Evolutionary conservation across 1,140 invertebrate genomes (phyloP), one percentile per base, ranked within the genome.

Genomic region (Drosophila pandora): DNA sequence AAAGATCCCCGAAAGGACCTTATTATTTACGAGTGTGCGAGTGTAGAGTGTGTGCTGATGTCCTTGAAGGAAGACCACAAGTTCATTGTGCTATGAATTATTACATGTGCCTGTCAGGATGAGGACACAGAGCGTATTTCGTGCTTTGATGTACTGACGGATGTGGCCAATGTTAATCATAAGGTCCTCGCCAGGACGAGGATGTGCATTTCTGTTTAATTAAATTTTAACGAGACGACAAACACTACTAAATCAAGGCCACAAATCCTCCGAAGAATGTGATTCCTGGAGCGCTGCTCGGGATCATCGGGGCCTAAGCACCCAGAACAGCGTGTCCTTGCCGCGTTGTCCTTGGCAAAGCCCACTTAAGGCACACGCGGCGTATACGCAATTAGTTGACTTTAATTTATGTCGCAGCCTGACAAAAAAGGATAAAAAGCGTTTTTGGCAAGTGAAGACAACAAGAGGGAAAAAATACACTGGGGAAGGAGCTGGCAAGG

Each of bases 311-410:
- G 47, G 50, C 57, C 56, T 53, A 62, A 58, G 53, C 52, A 21
- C 23, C 28, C 3, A 76, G 10, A 41, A 23, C 59, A 41, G 34
- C 12, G 21, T 54, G 39, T 73, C 68, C 56, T 34, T 63, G 58
- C 47, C 23, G 52, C 32, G 10, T 49, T 67, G 48, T 59, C 56
- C 58, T 68, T 69, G 76, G 68, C 32, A 74, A 81, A 85, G 74
- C 78, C 74, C 74, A 85, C 78, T 87, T 85, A 61, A 82, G 83
- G 74, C 82, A 28, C 65, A 88, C 74, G 83, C 78, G 37, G 74
- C 83, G 83, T 87, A 87, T 87, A 85, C 82, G 82, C 81, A 88
- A 87, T 87, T 87, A 87, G 83, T 78, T 82, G 75, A 88, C 64
- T 62, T 63, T 60, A 59, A 74, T 76, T 85, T 67, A 78, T 64